Evolutionary conservation across 2,797 vertebrate species (phyloP).

Genomic region (Sorex maritimensis): DNA sequence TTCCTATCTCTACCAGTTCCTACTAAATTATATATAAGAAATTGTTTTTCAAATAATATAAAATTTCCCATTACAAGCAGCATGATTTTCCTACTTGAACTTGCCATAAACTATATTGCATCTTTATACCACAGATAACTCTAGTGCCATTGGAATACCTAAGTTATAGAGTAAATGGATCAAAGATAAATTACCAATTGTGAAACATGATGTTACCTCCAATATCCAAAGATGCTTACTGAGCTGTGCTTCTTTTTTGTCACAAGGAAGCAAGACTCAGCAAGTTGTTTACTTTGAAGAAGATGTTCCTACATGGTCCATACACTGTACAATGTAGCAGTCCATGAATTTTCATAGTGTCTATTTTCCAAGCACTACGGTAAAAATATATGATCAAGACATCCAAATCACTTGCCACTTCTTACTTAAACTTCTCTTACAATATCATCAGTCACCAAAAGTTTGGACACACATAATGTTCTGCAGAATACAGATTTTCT

Average conservation of each 20-base stretch:
- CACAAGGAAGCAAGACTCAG: not conserved
- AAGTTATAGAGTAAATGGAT: not conserved
- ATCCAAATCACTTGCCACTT: not conserved
- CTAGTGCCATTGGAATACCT: not conserved
- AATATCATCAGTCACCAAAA: not conserved
- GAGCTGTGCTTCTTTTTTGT: not conserved
- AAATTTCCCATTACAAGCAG: not conserved
- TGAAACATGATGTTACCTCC: not conserved
- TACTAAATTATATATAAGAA: not conserved
- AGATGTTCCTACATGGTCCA: not conserved
- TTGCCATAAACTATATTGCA: not conserved
- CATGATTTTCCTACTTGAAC: not conserved
- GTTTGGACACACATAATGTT: not conserved
- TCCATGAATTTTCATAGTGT: not conserved
- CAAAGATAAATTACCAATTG: not conserved
- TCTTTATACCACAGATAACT: not conserved
- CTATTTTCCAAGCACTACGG: not conserved
- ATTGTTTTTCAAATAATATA: conserved; percentile 24
- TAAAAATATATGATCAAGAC: not conserved
- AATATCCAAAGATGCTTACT: not conserved
- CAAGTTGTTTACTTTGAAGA: not conserved
- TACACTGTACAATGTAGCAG: not conserved
- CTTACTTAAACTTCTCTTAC: not conserved
- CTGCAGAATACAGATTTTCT: not conserved
- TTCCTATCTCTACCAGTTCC: not conserved